phyloP scores from a whole-genome alignment of 2,113 vertebrate species.

The Mastomys natalensis region DNA sequence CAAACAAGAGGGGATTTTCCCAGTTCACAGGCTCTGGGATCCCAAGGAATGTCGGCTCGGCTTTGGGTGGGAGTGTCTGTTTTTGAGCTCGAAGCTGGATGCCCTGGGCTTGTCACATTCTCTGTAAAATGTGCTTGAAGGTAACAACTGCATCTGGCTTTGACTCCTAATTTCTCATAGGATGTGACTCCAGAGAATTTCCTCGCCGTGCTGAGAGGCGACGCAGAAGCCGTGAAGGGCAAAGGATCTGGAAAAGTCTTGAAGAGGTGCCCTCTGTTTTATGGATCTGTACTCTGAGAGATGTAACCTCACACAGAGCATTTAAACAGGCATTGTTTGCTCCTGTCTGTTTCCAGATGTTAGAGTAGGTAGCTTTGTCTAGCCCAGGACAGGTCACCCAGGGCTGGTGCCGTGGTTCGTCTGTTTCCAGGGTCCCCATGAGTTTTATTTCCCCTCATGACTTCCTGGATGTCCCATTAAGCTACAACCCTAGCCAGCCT shows the following conservation, averaged over 20 bases:
- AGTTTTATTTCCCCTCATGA: neutral
- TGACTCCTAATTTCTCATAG: slow-evolving; percentile 81
- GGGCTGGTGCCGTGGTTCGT: neutral
- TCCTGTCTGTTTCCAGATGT: neutral
- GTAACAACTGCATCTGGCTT: neutral
- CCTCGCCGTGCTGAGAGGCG: slow-evolving; percentile 94
- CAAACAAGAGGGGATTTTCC: no score
- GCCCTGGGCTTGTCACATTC: fast-evolving
- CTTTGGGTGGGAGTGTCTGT: neutral
- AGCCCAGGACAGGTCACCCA: neutral
- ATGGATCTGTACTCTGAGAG: neutral
- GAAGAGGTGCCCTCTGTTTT: slow-evolving; percentile 88
- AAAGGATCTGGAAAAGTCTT: slow-evolving; percentile 95
- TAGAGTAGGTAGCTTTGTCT: neutral
- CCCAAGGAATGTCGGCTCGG: neutral
- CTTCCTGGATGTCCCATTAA: neutral
- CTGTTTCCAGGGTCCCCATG: neutral
- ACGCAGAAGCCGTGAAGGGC: slow-evolving; percentile 89
- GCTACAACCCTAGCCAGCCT: neutral
- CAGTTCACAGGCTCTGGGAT: fast-evolving
- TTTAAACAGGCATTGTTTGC: neutral
- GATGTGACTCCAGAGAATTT: slow-evolving; percentile 95
- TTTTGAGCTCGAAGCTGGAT: neutral
- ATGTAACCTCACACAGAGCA: neutral
- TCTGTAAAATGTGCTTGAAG: fast-evolving